Conservation (phyloP, 2,113 vertebrate genomes). For the Gymnorhina tibicen region DNA sequence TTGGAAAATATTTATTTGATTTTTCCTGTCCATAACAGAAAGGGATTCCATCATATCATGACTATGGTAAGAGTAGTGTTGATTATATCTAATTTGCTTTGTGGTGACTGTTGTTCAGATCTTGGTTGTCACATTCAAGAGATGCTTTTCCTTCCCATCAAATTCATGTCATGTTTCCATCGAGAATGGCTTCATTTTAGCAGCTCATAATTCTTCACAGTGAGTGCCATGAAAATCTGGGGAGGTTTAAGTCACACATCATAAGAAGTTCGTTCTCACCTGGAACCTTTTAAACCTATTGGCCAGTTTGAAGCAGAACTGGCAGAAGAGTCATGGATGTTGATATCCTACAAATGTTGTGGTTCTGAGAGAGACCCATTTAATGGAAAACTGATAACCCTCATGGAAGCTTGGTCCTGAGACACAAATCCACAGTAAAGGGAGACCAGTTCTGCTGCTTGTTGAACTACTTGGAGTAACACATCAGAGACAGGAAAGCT, state of each 20-base stretch:
- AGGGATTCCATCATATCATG: background rate
- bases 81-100: background rate
- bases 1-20: background rate
- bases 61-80: background rate
- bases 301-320: background rate
- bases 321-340: fast-evolving
- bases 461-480: background rate
- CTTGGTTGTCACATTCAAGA: background rate
- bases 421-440: background rate
- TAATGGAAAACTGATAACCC: background rate
- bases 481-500: background rate
- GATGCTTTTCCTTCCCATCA: background rate
- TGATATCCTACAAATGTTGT: background rate
- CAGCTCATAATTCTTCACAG: background rate
- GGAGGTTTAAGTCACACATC: background rate
- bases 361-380: background rate
- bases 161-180: background rate
- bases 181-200: background rate
- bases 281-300: background rate
- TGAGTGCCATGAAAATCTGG: background rate
- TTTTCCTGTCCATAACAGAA: background rate
- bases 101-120: background rate
- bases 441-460: background rate
- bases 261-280: background rate
- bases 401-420: background rate